Evolutionary conservation across 2,113 vertebrate species (phyloP).

Genomic region (Thymallus thymallus): DNA sequence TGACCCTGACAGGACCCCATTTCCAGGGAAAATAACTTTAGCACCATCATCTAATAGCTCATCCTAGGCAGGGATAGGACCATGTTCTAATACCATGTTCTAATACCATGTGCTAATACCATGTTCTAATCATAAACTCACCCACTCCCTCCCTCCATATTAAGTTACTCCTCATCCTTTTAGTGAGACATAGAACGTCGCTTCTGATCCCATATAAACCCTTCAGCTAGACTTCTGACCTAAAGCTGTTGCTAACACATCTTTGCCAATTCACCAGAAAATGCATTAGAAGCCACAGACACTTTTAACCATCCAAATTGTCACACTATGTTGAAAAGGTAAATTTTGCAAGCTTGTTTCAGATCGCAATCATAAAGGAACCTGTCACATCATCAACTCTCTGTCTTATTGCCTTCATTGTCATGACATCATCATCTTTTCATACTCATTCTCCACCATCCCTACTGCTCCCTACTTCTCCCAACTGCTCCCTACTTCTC

Average conservation of each 20-base stretch:
- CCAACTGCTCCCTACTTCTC: no score
- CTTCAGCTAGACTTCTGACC: not conserved
- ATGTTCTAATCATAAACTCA: not conserved
- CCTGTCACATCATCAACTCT: not conserved
- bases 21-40: conserved; percentile 13
- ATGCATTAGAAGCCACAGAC: not conserved
- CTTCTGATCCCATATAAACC: not conserved
- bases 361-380: not conserved
- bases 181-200: not conserved
- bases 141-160: not conserved
- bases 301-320: not conserved
- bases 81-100: no score
- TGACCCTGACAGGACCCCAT: not conserved
- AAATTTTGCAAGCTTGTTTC: not conserved
- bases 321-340: not conserved
- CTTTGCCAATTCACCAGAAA: not conserved
- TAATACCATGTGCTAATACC: no score
- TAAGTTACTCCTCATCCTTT: not conserved
- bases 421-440: not conserved
- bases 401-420: not conserved
- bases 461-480: no score
- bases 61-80: not conserved
- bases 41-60: not conserved
- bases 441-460: not conserved
- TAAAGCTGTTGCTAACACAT: not conserved